phyloP scores from a whole-genome alignment of 1,140 invertebrate genomes.

The Augochlora pura region DNA sequence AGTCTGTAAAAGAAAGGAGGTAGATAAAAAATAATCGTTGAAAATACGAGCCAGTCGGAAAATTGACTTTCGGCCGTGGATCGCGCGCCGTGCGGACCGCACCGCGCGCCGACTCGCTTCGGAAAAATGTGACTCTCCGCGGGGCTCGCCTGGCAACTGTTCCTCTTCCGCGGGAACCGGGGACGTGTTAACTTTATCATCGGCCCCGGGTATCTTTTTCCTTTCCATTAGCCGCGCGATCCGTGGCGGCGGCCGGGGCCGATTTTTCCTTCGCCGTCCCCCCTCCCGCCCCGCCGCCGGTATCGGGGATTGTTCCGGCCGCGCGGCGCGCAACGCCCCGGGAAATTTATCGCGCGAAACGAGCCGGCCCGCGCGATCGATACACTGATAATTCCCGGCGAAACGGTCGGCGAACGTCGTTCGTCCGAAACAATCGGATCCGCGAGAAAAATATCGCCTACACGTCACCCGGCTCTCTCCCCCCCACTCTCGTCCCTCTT shows the following conservation, averaged over 20 bases:
- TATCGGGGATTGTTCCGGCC: background rate
- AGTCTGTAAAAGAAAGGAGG: no score
- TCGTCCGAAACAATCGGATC: constrained; percentile 24
- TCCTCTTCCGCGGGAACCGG: background rate
- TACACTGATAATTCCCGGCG: constrained; percentile 22
- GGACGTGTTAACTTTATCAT: constrained; percentile 45
- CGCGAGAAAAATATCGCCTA: constrained; percentile 6
- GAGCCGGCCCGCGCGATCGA: constrained; percentile 4
- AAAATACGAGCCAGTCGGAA: no score
- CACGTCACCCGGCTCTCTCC: background rate
- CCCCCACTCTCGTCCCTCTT: no score
- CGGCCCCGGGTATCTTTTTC: constrained; percentile 31
- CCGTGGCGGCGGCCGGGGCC: background rate
- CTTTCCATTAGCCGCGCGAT: constrained; percentile 21
- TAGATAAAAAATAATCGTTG: no score
- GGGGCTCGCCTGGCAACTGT: background rate
- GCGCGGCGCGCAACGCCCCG: background rate
- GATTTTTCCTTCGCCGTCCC: constrained; percentile 1
- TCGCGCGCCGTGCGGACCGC: no score
- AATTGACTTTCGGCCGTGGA: no score
- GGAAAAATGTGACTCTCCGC: background rate
- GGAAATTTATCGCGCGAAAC: constrained; percentile 24
- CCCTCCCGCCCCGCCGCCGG: no score
- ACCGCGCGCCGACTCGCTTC: no score
- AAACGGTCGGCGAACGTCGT: background rate